A percentile compares a stretch with the other conserved stretches of the same genome.
These are phyloP conservation scores for Holothuria leucospilota DNA, from an alignment of 53 echinoderm and acorn worm genomes.

Conservation along the genomic window DNA sequence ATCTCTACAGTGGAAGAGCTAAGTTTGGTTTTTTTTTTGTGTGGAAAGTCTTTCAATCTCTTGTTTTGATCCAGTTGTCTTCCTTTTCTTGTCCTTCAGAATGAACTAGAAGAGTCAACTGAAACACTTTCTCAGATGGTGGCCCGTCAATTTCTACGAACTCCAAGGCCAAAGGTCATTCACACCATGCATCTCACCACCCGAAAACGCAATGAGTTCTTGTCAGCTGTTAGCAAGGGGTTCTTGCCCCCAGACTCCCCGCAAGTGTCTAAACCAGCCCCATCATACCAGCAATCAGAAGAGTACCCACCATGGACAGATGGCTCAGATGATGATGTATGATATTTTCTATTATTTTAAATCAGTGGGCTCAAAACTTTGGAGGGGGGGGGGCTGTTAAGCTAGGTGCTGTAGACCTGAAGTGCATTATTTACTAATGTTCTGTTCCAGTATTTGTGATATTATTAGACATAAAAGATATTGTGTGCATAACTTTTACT, in stretches of 20 bases:
- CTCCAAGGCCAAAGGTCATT: constrained; percentile 93
- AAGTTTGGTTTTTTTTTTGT: no score
- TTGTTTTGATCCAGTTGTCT: no score
- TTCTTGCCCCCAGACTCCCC: constrained; percentile 94
- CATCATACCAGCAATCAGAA: constrained; percentile 57
- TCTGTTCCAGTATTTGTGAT: no score
- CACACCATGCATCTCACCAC: constrained; percentile 82
- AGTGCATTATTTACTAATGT: no score
- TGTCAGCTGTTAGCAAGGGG: constrained; percentile 94
- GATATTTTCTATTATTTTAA: not conserved
- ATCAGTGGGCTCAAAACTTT: no score
- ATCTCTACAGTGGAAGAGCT: no score
- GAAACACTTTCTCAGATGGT: constrained; percentile 97
- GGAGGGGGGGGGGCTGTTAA: no score
- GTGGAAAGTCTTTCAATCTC: no score
- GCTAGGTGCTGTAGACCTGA: no score
- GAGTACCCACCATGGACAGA: constrained; percentile 69
- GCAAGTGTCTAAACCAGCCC: constrained; percentile 57
- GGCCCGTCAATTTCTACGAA: constrained; percentile 90
- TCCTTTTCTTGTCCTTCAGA: constrained; percentile 47
- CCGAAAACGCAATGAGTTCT: constrained; percentile 92
- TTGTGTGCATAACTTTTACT: no score
- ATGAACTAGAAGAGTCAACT: constrained; percentile 89
- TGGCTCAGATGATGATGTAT: constrained; percentile 73
- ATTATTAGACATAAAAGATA: no score